phyloP scores from a whole-genome alignment of 2,888 invertebrate species.

The Agrotis segetum region DNA sequence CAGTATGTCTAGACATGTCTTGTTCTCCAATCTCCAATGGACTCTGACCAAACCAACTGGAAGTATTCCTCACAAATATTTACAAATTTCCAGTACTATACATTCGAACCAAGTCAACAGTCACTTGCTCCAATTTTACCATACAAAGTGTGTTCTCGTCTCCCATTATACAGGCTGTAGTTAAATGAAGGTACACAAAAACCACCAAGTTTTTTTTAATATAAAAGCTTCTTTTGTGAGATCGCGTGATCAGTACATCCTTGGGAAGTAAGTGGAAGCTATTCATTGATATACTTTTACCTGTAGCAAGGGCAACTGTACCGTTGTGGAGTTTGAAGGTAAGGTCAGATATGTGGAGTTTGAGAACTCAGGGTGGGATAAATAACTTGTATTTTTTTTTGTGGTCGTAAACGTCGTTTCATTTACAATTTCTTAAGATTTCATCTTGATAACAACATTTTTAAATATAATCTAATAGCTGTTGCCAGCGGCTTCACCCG shows the following conservation, averaged over 20 bases:
- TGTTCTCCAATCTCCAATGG: too few relatives aligned
- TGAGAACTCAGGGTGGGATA: neutral
- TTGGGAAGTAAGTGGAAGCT: slow-evolving; percentile 71
- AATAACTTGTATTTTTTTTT: too few relatives aligned
- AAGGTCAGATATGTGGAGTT: slow-evolving; percentile 64
- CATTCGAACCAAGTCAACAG: neutral
- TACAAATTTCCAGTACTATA: neutral
- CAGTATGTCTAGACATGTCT: too few relatives aligned
- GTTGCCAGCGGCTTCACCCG: too few relatives aligned
- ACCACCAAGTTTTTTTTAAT: slow-evolving; percentile 59
- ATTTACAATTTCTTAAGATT: too few relatives aligned
- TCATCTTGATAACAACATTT: too few relatives aligned
- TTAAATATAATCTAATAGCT: too few relatives aligned
- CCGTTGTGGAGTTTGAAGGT: slow-evolving; percentile 65
- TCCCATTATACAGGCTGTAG: slow-evolving; percentile 35
- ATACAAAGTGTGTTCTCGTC: slow-evolving; percentile 18
- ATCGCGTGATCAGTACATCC: slow-evolving; percentile 76
- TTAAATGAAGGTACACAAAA: slow-evolving; percentile 59
- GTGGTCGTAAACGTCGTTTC: too few relatives aligned
- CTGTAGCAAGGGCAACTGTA: slow-evolving; percentile 73
- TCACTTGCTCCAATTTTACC: slow-evolving; percentile 42
- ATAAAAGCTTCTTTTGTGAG: slow-evolving; percentile 67
- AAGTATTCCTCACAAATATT: neutral
- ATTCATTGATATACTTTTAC: slow-evolving; percentile 75
- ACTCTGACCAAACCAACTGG: neutral